Conservation (phyloP, 1,140 invertebrate species). For the Drosophila oshimai region DNA sequence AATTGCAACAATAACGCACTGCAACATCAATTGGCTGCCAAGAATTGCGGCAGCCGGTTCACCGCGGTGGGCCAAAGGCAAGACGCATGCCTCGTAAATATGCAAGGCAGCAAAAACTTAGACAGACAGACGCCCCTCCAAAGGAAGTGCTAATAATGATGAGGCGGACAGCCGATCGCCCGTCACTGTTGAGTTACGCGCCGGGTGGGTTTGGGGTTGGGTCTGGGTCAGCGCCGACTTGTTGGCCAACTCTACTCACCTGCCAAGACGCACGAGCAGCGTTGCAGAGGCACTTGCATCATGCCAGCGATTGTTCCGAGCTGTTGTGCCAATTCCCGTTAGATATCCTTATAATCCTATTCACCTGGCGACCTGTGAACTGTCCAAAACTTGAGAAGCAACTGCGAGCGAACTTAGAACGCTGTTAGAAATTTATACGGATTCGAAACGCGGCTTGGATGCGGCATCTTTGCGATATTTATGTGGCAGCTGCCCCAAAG, state of each 20-base stretch:
- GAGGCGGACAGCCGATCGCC: conserved; percentile 52
- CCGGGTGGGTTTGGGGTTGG: conserved; percentile 27
- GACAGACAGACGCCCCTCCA: conserved; percentile 73
- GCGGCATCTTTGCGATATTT: conserved; percentile 75
- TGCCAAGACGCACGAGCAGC: conserved; percentile 34
- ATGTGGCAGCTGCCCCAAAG: conserved; percentile 60
- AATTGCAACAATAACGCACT: conserved; percentile 51
- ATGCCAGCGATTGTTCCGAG: neutral
- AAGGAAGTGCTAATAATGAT: conserved; percentile 77
- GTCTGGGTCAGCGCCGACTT: conserved; percentile 19
- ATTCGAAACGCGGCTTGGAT: conserved; percentile 16
- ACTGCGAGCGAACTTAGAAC: conserved; percentile 34
- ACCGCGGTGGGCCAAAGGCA: conserved; percentile 43
- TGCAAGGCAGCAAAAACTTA: conserved; percentile 78
- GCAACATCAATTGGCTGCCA: conserved; percentile 64
- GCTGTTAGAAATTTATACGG: conserved; percentile 58
- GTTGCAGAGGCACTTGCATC: conserved; percentile 33
- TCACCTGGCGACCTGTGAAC: conserved; percentile 3
- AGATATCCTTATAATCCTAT: conserved; percentile 28
- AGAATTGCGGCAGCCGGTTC: conserved; percentile 43
- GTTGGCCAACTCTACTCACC: conserved; percentile 67
- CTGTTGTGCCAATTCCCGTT: neutral
- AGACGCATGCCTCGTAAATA: conserved; percentile 76
- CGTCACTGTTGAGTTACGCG: conserved; percentile 69
- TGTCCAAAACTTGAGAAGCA: conserved; percentile 25